These are phyloP conservation scores for Deilephila elpenor DNA, from an alignment of 2,888 invertebrate genomes.

Conservation along the genomic window DNA sequence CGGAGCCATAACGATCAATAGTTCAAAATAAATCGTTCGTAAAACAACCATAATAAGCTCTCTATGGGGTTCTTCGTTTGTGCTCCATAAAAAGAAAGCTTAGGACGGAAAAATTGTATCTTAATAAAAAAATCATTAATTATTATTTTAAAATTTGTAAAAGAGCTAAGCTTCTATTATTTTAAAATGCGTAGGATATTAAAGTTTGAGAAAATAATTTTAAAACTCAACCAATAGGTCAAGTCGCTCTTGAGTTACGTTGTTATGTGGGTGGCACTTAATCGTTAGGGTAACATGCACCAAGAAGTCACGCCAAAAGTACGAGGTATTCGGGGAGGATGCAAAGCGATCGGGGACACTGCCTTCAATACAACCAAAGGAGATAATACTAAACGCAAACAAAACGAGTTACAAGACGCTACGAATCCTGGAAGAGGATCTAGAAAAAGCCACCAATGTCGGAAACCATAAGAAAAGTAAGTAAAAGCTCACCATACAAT, in stretches of 20 bases:
- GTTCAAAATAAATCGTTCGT: slow-evolving; percentile 56
- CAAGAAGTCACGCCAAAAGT: slow-evolving; percentile 85
- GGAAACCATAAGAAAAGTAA: slow-evolving; percentile 58
- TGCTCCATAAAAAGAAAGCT: slow-evolving; percentile 76
- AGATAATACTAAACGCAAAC: slow-evolving; percentile 71
- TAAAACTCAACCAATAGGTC: slow-evolving; percentile 50
- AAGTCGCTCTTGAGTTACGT: slow-evolving; percentile 53
- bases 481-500: slow-evolving; percentile 70
- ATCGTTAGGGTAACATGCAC: slow-evolving; percentile 79
- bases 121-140: slow-evolving; percentile 58
- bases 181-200: slow-evolving; percentile 59
- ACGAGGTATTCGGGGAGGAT: slow-evolving; percentile 74
- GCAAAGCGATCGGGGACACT: slow-evolving; percentile 85
- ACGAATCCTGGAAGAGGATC: slow-evolving; percentile 63
- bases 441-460: slow-evolving; percentile 66
- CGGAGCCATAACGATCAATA: slow-evolving; percentile 58
- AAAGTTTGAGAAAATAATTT: slow-evolving; percentile 57
- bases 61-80: slow-evolving; percentile 67
- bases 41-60: slow-evolving; percentile 73
- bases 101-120: slow-evolving; percentile 54
- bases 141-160: slow-evolving; percentile 58
- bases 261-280: slow-evolving; percentile 65
- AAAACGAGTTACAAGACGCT: slow-evolving; percentile 71
- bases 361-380: slow-evolving; percentile 84
- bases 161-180: slow-evolving; percentile 75